Evolutionary conservation across 2,888 invertebrate species (phyloP).

Genomic region (Pristionchus fissidentatus): DNA sequence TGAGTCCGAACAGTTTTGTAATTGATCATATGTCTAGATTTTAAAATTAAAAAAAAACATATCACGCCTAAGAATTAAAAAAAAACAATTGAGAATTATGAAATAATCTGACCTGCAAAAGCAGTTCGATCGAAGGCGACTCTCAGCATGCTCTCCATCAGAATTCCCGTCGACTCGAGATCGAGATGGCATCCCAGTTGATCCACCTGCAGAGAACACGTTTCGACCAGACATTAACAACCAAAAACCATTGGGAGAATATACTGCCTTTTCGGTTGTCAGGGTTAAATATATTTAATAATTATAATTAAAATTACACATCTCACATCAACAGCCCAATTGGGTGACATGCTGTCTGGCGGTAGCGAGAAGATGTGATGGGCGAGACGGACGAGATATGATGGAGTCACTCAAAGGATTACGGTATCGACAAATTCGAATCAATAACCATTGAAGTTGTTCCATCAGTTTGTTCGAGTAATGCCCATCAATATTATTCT

Average conservation of each 20-base stretch:
- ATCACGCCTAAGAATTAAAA: neutral
- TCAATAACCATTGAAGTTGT: no score
- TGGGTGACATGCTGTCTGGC: constrained; percentile 10
- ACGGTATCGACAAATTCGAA: neutral
- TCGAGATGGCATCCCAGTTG: neutral
- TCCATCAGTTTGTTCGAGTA: no score
- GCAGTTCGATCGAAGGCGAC: constrained; percentile 20
- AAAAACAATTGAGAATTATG: neutral
- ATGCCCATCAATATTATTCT: no score
- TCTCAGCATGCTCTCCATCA: constrained; percentile 41
- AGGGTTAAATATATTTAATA: no score
- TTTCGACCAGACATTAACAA: neutral
- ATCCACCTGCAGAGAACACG: neutral
- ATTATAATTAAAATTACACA: neutral
- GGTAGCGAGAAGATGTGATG: constrained; percentile 31
- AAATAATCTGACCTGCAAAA: neutral
- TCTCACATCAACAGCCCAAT: constrained; percentile 19
- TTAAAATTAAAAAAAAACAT: neutral
- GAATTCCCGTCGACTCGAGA: constrained; percentile 5
- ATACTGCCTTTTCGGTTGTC: no score
- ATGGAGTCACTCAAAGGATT: constrained; percentile 35
- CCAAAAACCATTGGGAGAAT: no score
- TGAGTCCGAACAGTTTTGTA: no score
- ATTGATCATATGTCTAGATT: no score
- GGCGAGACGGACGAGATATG: constrained; percentile 10